Conservation (phyloP, 1,140 invertebrate genomes). For the Hirudo medicinalis region DNA sequence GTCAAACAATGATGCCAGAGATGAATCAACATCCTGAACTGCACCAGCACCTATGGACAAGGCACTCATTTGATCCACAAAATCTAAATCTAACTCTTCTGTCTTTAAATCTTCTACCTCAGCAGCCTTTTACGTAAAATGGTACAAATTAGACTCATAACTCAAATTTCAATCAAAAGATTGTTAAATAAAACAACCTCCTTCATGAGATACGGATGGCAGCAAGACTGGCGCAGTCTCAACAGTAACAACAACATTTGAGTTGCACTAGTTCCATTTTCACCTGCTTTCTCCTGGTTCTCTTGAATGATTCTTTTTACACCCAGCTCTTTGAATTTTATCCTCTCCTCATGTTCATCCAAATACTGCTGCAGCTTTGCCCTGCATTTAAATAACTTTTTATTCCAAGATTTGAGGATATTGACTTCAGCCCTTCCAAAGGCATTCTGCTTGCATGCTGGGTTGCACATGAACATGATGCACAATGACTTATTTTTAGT, state of each 20-base stretch:
- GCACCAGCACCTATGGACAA: background rate
- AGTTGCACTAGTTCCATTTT: slow-evolving; percentile 22
- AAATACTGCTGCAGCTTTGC: slow-evolving; percentile 11
- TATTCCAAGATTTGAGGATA: background rate
- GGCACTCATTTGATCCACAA: slow-evolving; percentile 49
- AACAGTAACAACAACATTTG: slow-evolving; percentile 63
- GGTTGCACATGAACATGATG: too few species aligned
- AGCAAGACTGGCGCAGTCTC: slow-evolving; percentile 72
- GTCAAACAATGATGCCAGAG: slow-evolving; percentile 8
- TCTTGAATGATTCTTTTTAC: slow-evolving; percentile 10
- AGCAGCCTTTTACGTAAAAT: slow-evolving; percentile 28
- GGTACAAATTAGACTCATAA: background rate
- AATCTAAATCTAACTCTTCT: slow-evolving; percentile 44
- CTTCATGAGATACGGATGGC: slow-evolving; percentile 67
- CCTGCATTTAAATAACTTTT: slow-evolving; percentile 5
- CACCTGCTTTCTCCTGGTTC: slow-evolving; percentile 37
- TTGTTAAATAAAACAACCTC: slow-evolving; percentile 28
- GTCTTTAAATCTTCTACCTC: slow-evolving; percentile 35
- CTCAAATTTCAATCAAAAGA: background rate
- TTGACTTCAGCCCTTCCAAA: background rate
- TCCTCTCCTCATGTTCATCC: slow-evolving; percentile 5
- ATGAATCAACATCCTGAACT: background rate
- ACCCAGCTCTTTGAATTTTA: background rate
- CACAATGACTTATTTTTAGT: too few species aligned
- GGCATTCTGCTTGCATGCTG: background rate